Conservation (phyloP, 2,113 vertebrate species). For the Xiphias gladius region DNA sequence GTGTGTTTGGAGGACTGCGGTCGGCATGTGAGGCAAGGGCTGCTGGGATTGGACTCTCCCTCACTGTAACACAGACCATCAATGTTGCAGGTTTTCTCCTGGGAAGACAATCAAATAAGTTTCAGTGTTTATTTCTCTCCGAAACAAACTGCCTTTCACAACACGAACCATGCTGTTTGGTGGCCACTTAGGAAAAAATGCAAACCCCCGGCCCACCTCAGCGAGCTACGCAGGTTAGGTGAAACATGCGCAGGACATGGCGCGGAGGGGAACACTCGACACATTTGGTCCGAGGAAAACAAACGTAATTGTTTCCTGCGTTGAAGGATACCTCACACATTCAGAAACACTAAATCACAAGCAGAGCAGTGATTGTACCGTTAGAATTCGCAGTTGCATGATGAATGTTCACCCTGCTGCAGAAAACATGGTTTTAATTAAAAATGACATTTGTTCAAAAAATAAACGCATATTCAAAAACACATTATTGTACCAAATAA, state of each 20-base stretch:
- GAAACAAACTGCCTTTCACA: background rate
- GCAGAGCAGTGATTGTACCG: background rate
- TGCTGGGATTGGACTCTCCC: conserved; percentile 85
- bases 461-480: background rate
- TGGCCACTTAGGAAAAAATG: background rate
- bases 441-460: background rate
- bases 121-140: conserved; percentile 20
- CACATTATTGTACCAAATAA: background rate
- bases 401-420: background rate
- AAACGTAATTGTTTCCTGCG: conserved; percentile 31
- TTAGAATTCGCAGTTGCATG: background rate
- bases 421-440: background rate
- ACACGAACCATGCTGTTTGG: background rate
- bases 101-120: conserved; percentile 7
- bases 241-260: background rate
- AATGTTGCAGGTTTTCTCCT: conserved; percentile 92
- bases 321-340: conserved; percentile 18
- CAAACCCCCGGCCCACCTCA: too few relatives aligned
- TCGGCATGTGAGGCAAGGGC: conserved; percentile 88
- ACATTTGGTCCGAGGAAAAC: conserved; percentile 10
- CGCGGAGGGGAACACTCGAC: background rate
- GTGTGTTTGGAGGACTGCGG: conserved; percentile 87
- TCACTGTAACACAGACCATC: conserved; percentile 88
- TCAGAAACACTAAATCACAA: conserved; percentile 12
- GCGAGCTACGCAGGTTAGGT: background rate